Base-by-base conservation (phyloP, 2,888 invertebrate genomes). In the Lasioglossum leucozonium region DNA sequence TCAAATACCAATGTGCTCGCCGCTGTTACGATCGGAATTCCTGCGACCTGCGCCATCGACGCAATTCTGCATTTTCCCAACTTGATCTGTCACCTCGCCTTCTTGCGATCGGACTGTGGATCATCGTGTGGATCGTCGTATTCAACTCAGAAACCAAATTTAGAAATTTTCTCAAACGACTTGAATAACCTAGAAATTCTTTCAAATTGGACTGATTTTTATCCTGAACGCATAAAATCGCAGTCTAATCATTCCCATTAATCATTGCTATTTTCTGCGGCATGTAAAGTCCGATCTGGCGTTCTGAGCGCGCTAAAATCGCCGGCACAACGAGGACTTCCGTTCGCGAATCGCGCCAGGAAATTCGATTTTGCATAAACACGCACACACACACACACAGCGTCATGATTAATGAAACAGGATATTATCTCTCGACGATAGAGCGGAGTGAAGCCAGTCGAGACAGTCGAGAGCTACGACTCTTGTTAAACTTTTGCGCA, bases 1-100 rank as follows among this genome's bases (percentile, higher is more conserved):
- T 91, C 92, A 91, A 91, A 91, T 81, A 91, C 79, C 82, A 79
- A 84, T 84, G 84, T 72, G 85, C 81, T 83, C 83, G 77, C 79
- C 77, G 71, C 79, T 73, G 87, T 88, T 84, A 84, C 77, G 73
- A 85, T 85, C 80, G 55, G 82, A 82, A 51, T 51, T 51, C 30
- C 62, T 6, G 30, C 13, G 13, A 6, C 30, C 62, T 16, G 30
- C 30, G 0, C 16, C 30, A 5, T 13, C 26, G 0, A 62, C 62
- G 16, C 6, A 5, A 62, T 62, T 62, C 16, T 26, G 11, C 58
- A 30, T 5, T 58, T 62, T 30, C 11, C 13, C 58, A 58, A 58
- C 26, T 13, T 30, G 62, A 62, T 62, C 16, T 30, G 30, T 62
- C 13, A 13, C 13, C n/a, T n/a, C n/a, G n/a, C 30, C 13, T 2